Conservation (phyloP, 1,140 invertebrate species). For the Aradophagus sp. region DNA sequence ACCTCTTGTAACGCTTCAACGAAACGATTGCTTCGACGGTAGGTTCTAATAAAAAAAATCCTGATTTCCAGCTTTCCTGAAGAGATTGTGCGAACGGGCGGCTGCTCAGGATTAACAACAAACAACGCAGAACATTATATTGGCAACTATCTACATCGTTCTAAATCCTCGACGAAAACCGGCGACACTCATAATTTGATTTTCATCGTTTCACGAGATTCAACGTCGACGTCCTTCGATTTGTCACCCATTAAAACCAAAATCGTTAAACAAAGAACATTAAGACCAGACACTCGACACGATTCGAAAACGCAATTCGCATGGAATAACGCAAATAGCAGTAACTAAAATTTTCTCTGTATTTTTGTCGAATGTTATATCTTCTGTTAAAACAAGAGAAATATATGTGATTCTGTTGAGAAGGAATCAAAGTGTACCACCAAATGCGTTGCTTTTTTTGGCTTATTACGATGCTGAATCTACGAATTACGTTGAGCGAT, state of each 20-base stretch:
- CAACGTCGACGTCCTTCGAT: constrained; percentile 27
- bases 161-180: constrained; percentile 53
- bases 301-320: constrained; percentile 31
- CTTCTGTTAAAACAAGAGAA: constrained; percentile 29
- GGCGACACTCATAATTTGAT: constrained; percentile 24
- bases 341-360: too few relatives aligned
- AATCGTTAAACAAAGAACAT: constrained; percentile 19
- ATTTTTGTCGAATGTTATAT: constrained; percentile 37
- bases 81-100: constrained; percentile 80
- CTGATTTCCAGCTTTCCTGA: constrained; percentile 80
- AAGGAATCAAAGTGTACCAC: constrained; percentile 35
- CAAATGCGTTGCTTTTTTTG: constrained; percentile 52
- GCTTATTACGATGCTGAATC: constrained; percentile 50
- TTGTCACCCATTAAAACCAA: constrained; percentile 19
- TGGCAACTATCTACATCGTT: constrained; percentile 29
- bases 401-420: constrained; percentile 44
- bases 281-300: too few relatives aligned
- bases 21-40: too few relatives aligned
- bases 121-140: constrained; percentile 33
- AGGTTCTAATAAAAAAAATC: too few relatives aligned
- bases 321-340: constrained; percentile 15
- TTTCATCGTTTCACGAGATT: constrained; percentile 27
- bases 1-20: too few relatives aligned
- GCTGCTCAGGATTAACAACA: constrained; percentile 48
- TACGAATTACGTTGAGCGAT: constrained; percentile 25